phyloP scores from a whole-genome alignment of 2,888 invertebrate species.

The Agonopterix subpropinquella region DNA sequence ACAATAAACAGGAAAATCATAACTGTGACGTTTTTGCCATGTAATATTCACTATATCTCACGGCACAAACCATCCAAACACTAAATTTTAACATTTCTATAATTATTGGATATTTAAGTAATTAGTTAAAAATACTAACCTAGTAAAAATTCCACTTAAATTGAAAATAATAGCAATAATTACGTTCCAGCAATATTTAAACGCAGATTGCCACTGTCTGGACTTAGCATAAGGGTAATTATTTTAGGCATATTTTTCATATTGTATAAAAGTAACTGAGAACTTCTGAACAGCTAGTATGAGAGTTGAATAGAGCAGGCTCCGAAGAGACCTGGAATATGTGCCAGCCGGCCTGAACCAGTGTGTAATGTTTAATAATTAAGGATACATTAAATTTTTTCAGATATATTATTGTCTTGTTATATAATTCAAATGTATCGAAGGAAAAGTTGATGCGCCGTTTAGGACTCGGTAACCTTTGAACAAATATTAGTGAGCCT shows the following conservation, averaged over 20 bases:
- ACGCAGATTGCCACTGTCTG: constrained; percentile 42
- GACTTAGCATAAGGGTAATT: constrained; percentile 45
- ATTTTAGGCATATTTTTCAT: constrained; percentile 37
- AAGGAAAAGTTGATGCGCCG: constrained; percentile 55
- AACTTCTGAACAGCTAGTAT: constrained; percentile 55
- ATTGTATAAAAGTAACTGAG: constrained; percentile 35
- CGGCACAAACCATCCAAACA: constrained; percentile 14
- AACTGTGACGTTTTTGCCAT: constrained; percentile 24
- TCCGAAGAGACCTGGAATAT: constrained; percentile 42
- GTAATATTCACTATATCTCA: constrained; percentile 33
- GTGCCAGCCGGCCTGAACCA: constrained; percentile 65
- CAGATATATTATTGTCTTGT: constrained; percentile 77
- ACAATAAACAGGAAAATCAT: constrained; percentile 45
- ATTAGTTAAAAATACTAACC: not conserved
- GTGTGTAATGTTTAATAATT: constrained; percentile 70
- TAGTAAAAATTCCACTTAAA: not conserved
- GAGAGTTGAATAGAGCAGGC: constrained; percentile 38
- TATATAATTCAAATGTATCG: constrained; percentile 75
- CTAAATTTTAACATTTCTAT: constrained; percentile 6
- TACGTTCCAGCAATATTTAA: constrained; percentile 7
- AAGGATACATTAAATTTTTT: constrained; percentile 73
- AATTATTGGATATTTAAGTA: constrained; percentile 1
- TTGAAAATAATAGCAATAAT: constrained; percentile 8
- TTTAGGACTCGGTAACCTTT: constrained; percentile 55
- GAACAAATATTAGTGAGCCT: constrained; percentile 65